phyloP scores from a whole-genome alignment of 1,140 invertebrate species.

The Cryptotermes secundus region DNA sequence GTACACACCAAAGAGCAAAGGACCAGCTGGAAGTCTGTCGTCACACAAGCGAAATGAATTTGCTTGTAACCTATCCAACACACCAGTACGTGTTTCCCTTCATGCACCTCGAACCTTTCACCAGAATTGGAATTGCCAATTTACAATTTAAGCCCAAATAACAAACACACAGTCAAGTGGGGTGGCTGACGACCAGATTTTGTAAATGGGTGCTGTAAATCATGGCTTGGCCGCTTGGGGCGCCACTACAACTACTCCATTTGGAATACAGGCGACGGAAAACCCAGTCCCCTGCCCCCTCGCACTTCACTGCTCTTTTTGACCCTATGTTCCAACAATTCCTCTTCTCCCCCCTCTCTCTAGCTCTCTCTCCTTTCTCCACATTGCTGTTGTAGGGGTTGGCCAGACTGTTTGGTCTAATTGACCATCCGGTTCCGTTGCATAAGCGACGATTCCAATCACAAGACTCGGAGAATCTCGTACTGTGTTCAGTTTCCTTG shows the following conservation, averaged over 20 bases:
- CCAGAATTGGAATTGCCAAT: slow-evolving; percentile 13
- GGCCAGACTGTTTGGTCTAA: neutral
- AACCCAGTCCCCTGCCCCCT: neutral
- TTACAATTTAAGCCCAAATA: slow-evolving; percentile 9
- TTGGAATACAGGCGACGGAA: slow-evolving; percentile 1
- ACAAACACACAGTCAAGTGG: slow-evolving; percentile 14
- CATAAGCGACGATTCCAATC: too few species aligned
- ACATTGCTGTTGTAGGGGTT: neutral
- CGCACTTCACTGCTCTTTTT: neutral
- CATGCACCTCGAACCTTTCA: neutral
- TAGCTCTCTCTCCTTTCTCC: neutral
- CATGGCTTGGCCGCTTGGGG: slow-evolving; percentile 11
- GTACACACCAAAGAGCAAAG: neutral
- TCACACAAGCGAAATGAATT: too few species aligned
- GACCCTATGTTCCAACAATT: too few species aligned
- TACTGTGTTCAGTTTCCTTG: neutral
- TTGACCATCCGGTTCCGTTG: too few species aligned
- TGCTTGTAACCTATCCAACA: neutral
- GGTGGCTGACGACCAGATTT: slow-evolving; percentile 1
- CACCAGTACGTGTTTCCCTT: neutral
- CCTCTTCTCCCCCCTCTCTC: neutral
- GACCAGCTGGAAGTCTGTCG: too few species aligned
- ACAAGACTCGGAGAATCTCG: too few species aligned
- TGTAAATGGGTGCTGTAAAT: slow-evolving; percentile 13
- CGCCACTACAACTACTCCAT: slow-evolving; percentile 5